Conservation (phyloP, 2,113 vertebrate species). For the Anoplopoma fimbria region DNA sequence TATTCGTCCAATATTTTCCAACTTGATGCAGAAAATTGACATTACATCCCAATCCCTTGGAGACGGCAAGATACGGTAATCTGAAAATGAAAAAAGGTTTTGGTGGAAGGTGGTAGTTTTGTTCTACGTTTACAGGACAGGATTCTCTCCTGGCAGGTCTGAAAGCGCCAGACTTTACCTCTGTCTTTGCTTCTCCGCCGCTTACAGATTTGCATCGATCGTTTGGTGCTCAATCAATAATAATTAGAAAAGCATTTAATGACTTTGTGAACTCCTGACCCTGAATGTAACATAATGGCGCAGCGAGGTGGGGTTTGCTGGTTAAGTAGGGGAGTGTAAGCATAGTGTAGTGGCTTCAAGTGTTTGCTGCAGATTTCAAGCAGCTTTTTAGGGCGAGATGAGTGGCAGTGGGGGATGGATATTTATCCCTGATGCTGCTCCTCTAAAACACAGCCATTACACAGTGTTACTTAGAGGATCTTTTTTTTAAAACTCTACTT, state of each 20-base stretch:
- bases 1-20: not conserved
- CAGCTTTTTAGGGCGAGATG: conserved; percentile 47
- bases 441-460: conserved; percentile 11
- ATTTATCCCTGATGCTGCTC: conserved; percentile 22
- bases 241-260: conserved; percentile 82
- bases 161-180: conserved; percentile 15
- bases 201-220: conserved; percentile 74
- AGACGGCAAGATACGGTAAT: not conserved
- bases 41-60: conserved; percentile 4
- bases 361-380: conserved; percentile 65
- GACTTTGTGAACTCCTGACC: conserved; percentile 77
- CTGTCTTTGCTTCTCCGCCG: not conserved
- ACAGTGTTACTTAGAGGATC: conserved; percentile 13
- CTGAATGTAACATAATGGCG: conserved; percentile 64
- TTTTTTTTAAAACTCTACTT: too few relatives aligned
- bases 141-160: conserved; percentile 4
- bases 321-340: conserved; percentile 44
- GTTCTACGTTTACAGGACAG: too few relatives aligned
- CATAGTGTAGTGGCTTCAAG: conserved; percentile 57
- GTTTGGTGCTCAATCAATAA: conserved; percentile 72
- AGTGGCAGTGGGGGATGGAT: conserved; percentile 27
- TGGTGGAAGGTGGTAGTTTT: not conserved
- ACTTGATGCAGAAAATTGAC: conserved; percentile 17
- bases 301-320: conserved; percentile 25
- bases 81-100: conserved; percentile 13